Evolutionary conservation across 2,113 vertebrate species (phyloP).

Genomic region (Poeciliopsis occidentalis): DNA sequence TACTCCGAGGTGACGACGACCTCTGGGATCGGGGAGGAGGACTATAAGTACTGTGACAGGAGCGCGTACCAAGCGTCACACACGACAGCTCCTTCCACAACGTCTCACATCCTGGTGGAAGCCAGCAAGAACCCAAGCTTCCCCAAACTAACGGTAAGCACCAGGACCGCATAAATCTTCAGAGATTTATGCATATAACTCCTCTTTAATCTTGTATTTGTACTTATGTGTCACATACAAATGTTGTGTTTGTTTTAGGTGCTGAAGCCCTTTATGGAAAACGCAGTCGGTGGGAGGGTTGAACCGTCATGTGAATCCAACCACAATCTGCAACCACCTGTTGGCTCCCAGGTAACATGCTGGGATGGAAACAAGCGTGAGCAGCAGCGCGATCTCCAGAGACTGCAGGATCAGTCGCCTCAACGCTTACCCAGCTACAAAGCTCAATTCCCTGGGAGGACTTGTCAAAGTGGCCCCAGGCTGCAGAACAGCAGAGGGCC

Average conservation of each 20-base stretch:
- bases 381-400: conserved; percentile 59
- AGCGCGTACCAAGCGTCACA: conserved; percentile 74
- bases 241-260: conserved; percentile 72
- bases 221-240: conserved; percentile 12
- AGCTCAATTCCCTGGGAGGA: conserved; percentile 73
- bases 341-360: too few species aligned
- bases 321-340: conserved; percentile 67
- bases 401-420: conserved; percentile 39
- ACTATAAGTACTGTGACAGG: conserved; percentile 75
- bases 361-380: too few species aligned
- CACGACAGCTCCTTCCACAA: conserved; percentile 41
- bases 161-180: background rate
- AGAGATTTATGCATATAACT: background rate
- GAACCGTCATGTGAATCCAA: conserved; percentile 71
- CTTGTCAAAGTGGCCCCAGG: conserved; percentile 74
- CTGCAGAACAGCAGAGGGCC: conserved; percentile 70
- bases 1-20: conserved; percentile 84
- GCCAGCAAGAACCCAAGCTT: conserved; percentile 86
- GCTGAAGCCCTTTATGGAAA: conserved; percentile 85
- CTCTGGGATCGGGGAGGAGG: conserved; percentile 80
- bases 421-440: conserved; percentile 72
- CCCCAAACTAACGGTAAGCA: conserved; percentile 84
- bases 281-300: conserved; percentile 45
- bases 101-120: conserved; percentile 85
- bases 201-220: background rate